Conservation (phyloP, 2,113 vertebrate genomes). For the Ochotona curzoniae region DNA sequence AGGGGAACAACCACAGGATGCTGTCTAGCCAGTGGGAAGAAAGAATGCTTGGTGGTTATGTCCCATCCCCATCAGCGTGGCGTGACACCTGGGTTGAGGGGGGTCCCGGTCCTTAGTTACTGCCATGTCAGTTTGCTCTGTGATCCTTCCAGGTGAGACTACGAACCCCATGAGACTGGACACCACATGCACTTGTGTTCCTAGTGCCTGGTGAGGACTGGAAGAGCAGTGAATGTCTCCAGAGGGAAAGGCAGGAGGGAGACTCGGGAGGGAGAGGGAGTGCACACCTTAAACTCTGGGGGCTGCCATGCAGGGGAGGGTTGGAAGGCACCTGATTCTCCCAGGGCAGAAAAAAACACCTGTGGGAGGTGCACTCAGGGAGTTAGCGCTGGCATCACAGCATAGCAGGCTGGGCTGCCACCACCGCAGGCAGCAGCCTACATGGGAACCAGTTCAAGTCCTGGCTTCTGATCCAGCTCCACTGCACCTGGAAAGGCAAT, state of each 20-base stretch:
- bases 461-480: no score
- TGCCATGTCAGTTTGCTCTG: rapidly evolving
- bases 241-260: background rate
- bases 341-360: background rate
- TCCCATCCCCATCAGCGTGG: background rate
- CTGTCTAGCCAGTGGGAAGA: background rate
- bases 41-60: no score
- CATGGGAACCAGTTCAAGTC: no score
- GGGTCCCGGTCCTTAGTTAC: background rate
- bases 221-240: background rate
- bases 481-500: no score
- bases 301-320: background rate
- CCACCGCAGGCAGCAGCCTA: no score
- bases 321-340: background rate
- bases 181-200: background rate
- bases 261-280: no score
- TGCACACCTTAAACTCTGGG: constrained; percentile 53
- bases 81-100: background rate
- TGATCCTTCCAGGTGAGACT: background rate
- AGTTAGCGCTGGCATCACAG: background rate
- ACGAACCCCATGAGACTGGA: background rate
- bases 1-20: background rate
- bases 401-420: background rate
- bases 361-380: constrained; percentile 25
- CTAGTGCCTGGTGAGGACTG: background rate